These are phyloP conservation scores for Neomorphus geoffroyi DNA, from an alignment of 2,797 vertebrate genomes.

Conservation along the genomic window DNA sequence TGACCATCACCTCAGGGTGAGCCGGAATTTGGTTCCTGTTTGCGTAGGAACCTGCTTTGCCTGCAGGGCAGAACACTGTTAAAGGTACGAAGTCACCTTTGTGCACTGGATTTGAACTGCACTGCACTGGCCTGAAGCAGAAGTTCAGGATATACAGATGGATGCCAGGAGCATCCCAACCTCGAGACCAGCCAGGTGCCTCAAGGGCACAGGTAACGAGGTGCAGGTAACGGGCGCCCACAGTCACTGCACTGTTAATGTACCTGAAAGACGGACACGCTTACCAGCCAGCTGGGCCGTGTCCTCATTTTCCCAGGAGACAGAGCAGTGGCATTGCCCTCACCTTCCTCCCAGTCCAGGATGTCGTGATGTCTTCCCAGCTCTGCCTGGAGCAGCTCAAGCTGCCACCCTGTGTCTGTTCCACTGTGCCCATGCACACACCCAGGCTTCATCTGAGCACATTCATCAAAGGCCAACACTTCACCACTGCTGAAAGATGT, in stretches of 20 bases:
- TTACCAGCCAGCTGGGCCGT: not conserved
- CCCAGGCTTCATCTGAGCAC: not conserved
- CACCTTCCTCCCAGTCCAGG: not conserved
- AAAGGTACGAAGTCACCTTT: not conserved
- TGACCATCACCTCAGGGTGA: no score
- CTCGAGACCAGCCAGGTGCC: not conserved
- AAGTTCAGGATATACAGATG: not conserved
- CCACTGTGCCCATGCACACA: rapidly evolving
- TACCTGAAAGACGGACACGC: not conserved
- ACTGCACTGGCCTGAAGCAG: not conserved
- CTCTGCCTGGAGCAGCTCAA: rapidly evolving
- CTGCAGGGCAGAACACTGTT: no score
- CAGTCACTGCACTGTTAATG: not conserved
- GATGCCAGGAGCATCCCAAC: not conserved
- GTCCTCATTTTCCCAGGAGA: not conserved
- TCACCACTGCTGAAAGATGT: not conserved
- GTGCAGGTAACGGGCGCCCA: not conserved
- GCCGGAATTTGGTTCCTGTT: no score
- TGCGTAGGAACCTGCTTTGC: no score
- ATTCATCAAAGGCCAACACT: not conserved
- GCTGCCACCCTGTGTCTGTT: not conserved
- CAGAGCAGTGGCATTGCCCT: not conserved
- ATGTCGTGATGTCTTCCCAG: not conserved
- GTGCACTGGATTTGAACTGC: not conserved
- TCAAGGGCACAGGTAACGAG: not conserved